Evolutionary conservation across 1,140 invertebrate genomes (phyloP), one percentile per base, ranked within the genome.

Genomic region (Bombus impatiens): DNA sequence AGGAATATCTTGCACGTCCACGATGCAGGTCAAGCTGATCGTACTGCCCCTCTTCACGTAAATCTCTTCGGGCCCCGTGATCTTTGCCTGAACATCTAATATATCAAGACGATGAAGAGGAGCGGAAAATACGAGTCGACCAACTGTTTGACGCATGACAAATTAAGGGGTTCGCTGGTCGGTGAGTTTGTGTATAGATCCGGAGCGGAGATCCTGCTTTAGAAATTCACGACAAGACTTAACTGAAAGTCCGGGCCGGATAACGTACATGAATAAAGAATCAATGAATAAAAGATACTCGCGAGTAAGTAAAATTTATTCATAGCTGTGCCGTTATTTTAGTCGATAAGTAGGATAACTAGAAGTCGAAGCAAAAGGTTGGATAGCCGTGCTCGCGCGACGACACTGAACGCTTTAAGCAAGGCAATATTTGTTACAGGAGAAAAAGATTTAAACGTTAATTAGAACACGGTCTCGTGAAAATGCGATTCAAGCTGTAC

Each of bases 21-120:
- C 97, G 47, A 97, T 97, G 93, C 98, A 98, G 18, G 97, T 98
- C 87, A 98, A 93, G 82, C 97, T 98, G 95, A 98, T 98, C 72
- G 97, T 98, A 93, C 97, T 98, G 76, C 98, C 98, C 90, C 97
- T 98, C 94, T 98, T 98, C 83, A 98, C 97, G 93, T 97, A 98
- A 80, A 98, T 96, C 87, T 98, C 98, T 74, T 97, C 96, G 6
- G 97, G 97, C 72, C 97, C 98, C 93, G 97, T 96, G 91, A 98
- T 98, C 90, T 96, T 97, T 12, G 98, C 98, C 93, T 98, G 97
- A 65, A 98, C 97, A 88, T 97, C 98, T 98, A 72, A 77, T 57
- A 22, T 68, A 35, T n/a, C 32, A 53, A 68, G 2, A 22, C 22
- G 18, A 57, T 25, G 47, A 57, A n/a, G 35, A 40, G 10, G n/a